These are phyloP conservation scores for Mixornis gularis DNA, from an alignment of 2,113 vertebrate genomes.

Conservation along the genomic window DNA sequence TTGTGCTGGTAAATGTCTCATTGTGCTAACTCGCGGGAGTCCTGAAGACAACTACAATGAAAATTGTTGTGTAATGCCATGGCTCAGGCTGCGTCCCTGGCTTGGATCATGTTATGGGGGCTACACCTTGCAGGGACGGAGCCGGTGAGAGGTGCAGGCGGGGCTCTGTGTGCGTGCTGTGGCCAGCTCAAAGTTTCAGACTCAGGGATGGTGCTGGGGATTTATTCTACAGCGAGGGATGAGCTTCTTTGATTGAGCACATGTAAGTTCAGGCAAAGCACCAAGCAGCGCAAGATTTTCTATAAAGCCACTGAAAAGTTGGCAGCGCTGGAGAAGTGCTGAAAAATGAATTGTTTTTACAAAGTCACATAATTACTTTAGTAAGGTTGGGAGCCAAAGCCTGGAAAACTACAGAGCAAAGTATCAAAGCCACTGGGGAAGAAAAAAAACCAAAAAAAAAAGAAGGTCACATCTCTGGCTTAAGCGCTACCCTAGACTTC, in stretches of 20 bases:
- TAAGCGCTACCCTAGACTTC: background rate
- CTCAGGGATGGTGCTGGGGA: background rate
- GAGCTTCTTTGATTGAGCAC: background rate
- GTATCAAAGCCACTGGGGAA: background rate
- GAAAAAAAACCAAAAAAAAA: background rate
- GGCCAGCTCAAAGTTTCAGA: background rate
- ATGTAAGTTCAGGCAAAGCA: background rate
- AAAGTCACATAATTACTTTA: background rate
- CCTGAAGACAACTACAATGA: background rate
- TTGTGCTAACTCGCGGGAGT: background rate
- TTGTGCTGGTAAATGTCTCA: conserved; percentile 31
- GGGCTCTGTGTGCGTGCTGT: accelerated
- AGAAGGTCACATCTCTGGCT: background rate
- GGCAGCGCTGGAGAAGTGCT: background rate
- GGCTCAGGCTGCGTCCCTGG: background rate
- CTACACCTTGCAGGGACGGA: background rate
- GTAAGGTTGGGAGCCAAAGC: background rate
- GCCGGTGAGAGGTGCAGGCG: background rate
- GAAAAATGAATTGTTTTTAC: conserved; percentile 35
- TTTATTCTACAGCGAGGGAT: background rate
- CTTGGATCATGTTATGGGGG: accelerated
- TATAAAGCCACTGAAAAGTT: background rate
- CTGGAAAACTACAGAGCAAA: background rate
- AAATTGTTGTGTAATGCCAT: background rate
- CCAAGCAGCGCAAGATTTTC: background rate